phyloP scores from a whole-genome alignment of 2,797 vertebrate genomes.

The Rhabdomys pumilio region DNA sequence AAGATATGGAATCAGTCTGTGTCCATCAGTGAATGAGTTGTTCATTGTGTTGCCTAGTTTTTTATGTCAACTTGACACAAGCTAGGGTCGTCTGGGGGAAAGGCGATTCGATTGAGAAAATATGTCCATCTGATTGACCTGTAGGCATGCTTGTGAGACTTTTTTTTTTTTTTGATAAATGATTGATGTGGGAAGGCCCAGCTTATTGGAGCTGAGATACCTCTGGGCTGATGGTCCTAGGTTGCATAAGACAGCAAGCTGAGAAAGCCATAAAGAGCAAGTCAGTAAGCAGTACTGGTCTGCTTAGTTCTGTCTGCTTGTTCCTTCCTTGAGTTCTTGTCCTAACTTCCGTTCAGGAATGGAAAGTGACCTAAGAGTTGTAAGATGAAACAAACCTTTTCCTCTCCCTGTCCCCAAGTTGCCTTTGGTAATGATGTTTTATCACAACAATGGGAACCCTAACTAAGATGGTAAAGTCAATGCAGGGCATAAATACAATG shows the following conservation, averaged over 20 bases:
- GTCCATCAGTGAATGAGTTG: not conserved
- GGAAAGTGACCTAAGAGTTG: not conserved
- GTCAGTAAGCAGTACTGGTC: not conserved
- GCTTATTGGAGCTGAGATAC: not conserved
- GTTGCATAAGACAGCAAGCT: not conserved
- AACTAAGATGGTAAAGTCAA: not conserved
- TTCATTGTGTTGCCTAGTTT: not conserved
- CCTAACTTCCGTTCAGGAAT: not conserved
- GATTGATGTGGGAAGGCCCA: not conserved
- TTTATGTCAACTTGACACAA: not conserved
- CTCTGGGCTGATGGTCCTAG: not conserved
- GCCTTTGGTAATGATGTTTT: not conserved
- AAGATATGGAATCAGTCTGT: not conserved
- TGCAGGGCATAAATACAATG: not conserved
- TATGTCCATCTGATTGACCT: not conserved
- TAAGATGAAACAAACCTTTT: not conserved
- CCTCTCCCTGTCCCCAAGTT: too few species aligned
- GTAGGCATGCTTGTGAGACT: not conserved
- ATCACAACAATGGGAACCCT: not conserved
- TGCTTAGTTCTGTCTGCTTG: not conserved
- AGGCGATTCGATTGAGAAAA: not conserved
- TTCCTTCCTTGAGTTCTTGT: not conserved
- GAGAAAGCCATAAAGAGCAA: not conserved
- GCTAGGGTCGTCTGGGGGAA: not conserved
- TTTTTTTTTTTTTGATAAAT: not conserved